These are phyloP conservation scores for Salvelinus sp. DNA, from an alignment of 2,113 vertebrate genomes.

Conservation along the genomic window DNA sequence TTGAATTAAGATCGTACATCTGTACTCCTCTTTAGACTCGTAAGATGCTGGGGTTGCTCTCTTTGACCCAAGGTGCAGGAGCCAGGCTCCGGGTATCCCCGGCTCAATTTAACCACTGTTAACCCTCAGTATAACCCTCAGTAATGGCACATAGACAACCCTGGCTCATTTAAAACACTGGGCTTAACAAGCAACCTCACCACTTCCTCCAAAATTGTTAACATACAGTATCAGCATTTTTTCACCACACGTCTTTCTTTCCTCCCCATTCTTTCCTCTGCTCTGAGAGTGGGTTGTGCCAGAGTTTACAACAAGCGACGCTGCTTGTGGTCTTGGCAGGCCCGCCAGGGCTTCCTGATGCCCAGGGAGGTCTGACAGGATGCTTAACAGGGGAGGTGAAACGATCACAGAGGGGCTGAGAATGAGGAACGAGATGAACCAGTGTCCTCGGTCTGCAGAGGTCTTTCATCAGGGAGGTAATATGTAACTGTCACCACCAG, in stretches of 20 bases:
- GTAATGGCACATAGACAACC: constrained; percentile 32
- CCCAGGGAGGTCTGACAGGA: not conserved
- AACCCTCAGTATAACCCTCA: constrained; percentile 42
- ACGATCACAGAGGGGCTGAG: constrained; percentile 21
- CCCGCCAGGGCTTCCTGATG: constrained; percentile 23
- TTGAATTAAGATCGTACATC: no score
- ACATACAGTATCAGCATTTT: constrained; percentile 59
- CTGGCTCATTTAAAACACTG: constrained; percentile 42
- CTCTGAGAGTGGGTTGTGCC: constrained; percentile 20
- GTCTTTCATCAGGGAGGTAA: constrained; percentile 38
- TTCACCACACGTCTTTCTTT: constrained; percentile 33
- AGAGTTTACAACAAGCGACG: constrained; percentile 14
- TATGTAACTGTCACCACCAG: constrained; percentile 37
- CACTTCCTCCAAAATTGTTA: constrained; percentile 46
- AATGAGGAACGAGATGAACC: constrained; percentile 13
- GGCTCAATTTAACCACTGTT: constrained; percentile 13
- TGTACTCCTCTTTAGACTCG: no score
- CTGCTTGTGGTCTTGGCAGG: constrained; percentile 25
- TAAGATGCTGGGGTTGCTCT: no score
- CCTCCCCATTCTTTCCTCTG: constrained; percentile 40
- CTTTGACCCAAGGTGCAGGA: not conserved
- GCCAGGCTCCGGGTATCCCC: not conserved
- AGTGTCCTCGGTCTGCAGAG: constrained; percentile 9
- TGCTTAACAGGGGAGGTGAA: constrained; percentile 10
- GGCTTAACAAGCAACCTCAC: constrained; percentile 57